Conservation (phyloP, 2,797 vertebrate species). For the Rousettus madagascariensis region DNA sequence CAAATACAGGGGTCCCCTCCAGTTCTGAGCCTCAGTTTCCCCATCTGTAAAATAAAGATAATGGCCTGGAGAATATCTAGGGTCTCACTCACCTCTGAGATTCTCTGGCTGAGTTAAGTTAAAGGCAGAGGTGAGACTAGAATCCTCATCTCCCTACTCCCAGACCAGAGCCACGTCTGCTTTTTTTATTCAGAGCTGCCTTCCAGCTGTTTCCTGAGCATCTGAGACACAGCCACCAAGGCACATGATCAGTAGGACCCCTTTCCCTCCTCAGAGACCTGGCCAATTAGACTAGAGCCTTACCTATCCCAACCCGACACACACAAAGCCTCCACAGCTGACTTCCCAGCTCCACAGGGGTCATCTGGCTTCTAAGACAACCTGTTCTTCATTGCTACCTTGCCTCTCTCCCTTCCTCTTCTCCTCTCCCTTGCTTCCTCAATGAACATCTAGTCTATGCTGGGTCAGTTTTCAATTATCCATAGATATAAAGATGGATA, state of each 20-base stretch:
- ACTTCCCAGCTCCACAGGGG: not conserved
- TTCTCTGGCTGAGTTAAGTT: not conserved
- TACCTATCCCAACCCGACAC: not conserved
- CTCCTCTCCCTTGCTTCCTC: not conserved
- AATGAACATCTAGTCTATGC: not conserved
- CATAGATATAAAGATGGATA: not conserved
- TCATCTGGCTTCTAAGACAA: not conserved
- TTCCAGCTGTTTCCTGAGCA: not conserved
- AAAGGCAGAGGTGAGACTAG: not conserved
- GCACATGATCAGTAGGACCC: not conserved
- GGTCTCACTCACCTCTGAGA: not conserved
- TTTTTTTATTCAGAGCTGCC: not conserved
- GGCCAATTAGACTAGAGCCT: not conserved
- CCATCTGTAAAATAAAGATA: slow-evolving; percentile 21
- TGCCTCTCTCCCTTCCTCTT: not conserved
- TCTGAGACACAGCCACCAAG: not conserved
- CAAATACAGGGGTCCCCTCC: not conserved
- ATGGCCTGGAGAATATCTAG: not conserved
- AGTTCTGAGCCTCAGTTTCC: not conserved
- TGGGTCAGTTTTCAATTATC: not conserved
- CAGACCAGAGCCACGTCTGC: not conserved
- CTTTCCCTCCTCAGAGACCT: not conserved
- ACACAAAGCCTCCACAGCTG: not conserved
- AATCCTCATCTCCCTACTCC: not conserved
- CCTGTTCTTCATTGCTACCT: not conserved